These are phyloP conservation scores for Lithophane socia DNA, from an alignment of 2,888 invertebrate species.

Conservation along the genomic window DNA sequence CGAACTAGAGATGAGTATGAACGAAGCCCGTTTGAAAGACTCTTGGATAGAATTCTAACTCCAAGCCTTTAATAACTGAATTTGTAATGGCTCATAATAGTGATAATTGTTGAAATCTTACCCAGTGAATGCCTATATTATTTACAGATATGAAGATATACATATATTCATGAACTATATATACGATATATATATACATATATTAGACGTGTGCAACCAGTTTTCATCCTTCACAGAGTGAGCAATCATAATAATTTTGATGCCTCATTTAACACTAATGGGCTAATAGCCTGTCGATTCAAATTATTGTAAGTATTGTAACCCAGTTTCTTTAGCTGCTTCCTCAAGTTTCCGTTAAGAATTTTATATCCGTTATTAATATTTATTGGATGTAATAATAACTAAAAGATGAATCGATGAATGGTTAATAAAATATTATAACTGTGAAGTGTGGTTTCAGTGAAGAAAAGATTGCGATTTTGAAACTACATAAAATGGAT, in stretches of 20 bases:
- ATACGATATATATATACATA: neutral
- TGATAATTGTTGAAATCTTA: neutral
- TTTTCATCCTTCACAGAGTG: conserved; percentile 20
- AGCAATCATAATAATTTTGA: conserved; percentile 25
- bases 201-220: neutral
- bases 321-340: conserved; percentile 36
- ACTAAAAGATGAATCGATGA: conserved; percentile 4
- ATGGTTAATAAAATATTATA: neutral
- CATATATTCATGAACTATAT: neutral
- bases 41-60: neutral
- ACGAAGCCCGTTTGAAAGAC: neutral
- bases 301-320: conserved; percentile 46
- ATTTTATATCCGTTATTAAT: conserved; percentile 1
- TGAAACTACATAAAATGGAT: neutral
- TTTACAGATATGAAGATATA: neutral
- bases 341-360: conserved; percentile 40
- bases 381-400: neutral
- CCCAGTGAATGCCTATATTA: neutral
- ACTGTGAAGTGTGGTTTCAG: neutral
- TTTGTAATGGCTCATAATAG: neutral
- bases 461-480: neutral
- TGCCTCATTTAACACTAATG: conserved; percentile 46
- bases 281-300: conserved; percentile 28
- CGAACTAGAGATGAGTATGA: too few relatives aligned
- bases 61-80: neutral